Conservation (phyloP, 2,888 invertebrate genomes). For the Seira ritae region DNA sequence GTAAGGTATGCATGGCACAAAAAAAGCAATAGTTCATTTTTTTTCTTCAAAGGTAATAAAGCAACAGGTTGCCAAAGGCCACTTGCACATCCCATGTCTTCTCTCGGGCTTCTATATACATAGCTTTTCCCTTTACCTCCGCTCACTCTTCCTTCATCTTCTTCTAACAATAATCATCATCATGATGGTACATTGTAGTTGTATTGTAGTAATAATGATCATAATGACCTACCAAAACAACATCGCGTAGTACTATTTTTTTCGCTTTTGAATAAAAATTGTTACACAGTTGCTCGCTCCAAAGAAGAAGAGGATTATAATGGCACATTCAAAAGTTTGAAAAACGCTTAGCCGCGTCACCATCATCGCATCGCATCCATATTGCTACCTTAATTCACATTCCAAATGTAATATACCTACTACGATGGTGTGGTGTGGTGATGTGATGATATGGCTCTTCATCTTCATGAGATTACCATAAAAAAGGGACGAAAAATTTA, state of each 20-base stretch:
- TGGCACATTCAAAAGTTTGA: background rate
- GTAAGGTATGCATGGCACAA: background rate
- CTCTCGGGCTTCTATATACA: no score
- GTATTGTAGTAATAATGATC: slow-evolving; percentile 38
- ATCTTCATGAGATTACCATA: background rate
- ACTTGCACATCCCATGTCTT: slow-evolving; percentile 37
- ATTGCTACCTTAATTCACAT: background rate
- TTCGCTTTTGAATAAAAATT: background rate
- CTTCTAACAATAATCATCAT: slow-evolving; percentile 53
- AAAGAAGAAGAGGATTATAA: background rate
- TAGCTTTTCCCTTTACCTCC: background rate
- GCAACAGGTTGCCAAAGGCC: slow-evolving; percentile 61
- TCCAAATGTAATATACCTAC: background rate
- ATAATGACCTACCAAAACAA: slow-evolving; percentile 52
- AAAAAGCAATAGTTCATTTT: background rate
- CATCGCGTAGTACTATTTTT: slow-evolving; percentile 21
- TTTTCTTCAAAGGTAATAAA: slow-evolving; percentile 45
- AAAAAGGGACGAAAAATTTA: background rate
- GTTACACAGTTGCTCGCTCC: background rate
- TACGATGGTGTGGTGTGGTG: no score
- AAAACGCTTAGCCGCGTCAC: background rate
- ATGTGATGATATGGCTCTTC: background rate
- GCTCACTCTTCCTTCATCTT: slow-evolving; percentile 20
- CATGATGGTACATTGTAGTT: no score
- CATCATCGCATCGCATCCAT: background rate